Base-by-base conservation (phyloP, 1,140 invertebrate species). In the Cephus cinctus region DNA sequence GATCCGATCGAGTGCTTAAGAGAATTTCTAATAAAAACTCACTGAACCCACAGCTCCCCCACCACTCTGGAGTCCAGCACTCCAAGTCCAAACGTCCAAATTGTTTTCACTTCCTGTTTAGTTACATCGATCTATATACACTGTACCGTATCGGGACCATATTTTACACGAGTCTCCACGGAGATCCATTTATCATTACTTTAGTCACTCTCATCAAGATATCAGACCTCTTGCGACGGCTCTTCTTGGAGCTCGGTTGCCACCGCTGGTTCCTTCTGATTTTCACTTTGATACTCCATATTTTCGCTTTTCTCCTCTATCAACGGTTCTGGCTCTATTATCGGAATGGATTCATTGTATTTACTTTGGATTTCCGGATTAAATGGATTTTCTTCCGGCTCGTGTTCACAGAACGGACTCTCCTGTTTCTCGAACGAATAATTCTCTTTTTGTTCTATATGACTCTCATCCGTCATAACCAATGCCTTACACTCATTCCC, bases 11-110 rank as follows among this genome's bases (percentile, higher is more conserved):
- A 52, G 50, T 46, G 48, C 43, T 27, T 50, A 43, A 50, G 16
- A 47, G 47, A 25, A 30, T 31, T 38, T 43, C 55, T 40, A 53
- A 54, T 43, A 56, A 53, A 46, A 53, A 68, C 55, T 57, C 62
- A 63, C 66, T 56, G 48, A 59, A 59, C 55, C 55, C 60, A 60
- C 55, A 50, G 56, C 56, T 60, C 47, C 61, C 57, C 55, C 62
- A 71, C 71, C 71, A 73, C 71, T 73, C 69, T 67, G 45, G 46
- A 56, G 41, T 50, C 45, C 48, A 52, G 43, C 47, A 64, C 56
- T 54, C 43, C 39, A 41, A 31, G 20, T 53, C 50, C 39, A 25
- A 47, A 48, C n/a, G n/a, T 35, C 48, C 39, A 45, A 42, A 27
- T 40, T n/a, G 11, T 46, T 54, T 45, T 49, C 46, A 47, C 46